Evolutionary conservation across 2,113 vertebrate species (phyloP).

Genomic region (Antechinus stuartii): DNA sequence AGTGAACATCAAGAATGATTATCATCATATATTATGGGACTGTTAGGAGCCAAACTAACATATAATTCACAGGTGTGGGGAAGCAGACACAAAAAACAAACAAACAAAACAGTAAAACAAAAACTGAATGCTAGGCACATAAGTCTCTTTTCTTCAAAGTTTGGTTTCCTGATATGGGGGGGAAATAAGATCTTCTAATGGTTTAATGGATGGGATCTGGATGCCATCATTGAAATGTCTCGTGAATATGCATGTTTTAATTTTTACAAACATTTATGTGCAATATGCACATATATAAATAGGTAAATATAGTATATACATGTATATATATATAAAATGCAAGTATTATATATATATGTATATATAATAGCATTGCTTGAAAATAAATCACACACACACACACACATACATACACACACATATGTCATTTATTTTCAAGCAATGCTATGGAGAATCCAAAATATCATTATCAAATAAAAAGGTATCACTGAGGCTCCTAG

Average conservation of each 20-base stretch:
- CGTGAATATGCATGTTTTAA: constrained; percentile 57
- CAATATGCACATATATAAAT: constrained; percentile 54
- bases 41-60: constrained; percentile 65
- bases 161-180: constrained; percentile 49
- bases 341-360: constrained; percentile 42
- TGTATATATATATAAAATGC: neutral
- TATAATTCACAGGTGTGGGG: constrained; percentile 58
- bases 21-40: constrained; percentile 42
- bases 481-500: neutral
- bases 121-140: constrained; percentile 62
- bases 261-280: constrained; percentile 52
- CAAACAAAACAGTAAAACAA: neutral
- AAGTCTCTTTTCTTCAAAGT: constrained; percentile 52
- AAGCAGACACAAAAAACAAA: constrained; percentile 35
- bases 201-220: constrained; percentile 65
- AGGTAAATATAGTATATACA: neutral
- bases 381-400: too few relatives aligned
- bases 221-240: constrained; percentile 65
- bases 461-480: neutral
- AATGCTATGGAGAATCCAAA: neutral
- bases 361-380: neutral
- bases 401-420: too few relatives aligned
- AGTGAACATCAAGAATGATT: constrained; percentile 52
- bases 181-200: constrained; percentile 60
- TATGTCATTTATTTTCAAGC: neutral